Conservation (phyloP, 2,888 invertebrate species). For the Andrena flavipes region DNA sequence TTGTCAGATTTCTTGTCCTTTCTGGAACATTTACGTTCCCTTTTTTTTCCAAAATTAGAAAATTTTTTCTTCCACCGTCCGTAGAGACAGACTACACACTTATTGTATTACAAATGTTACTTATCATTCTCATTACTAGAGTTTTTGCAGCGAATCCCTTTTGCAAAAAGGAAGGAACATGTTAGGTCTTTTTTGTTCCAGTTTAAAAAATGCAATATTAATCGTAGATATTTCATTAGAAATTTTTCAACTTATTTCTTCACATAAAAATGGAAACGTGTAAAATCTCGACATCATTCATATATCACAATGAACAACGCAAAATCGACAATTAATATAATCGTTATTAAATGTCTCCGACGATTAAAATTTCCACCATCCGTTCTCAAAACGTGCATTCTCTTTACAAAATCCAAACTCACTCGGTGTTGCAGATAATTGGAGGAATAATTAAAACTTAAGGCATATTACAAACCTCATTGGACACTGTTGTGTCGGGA, state of each 20-base stretch:
- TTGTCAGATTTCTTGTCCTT: too few relatives aligned
- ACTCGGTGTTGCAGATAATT: background rate
- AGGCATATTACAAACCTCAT: background rate
- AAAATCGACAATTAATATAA: background rate
- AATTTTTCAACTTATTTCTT: background rate
- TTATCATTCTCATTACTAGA: too few relatives aligned
- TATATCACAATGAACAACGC: background rate
- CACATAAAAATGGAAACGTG: background rate
- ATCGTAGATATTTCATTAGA: background rate
- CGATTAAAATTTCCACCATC: background rate
- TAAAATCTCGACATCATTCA: too few relatives aligned
- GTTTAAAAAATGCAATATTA: background rate
- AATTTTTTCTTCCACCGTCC: too few relatives aligned
- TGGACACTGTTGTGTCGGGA: background rate
- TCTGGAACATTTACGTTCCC: too few relatives aligned
- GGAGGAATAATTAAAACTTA: background rate
- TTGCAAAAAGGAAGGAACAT: too few relatives aligned
- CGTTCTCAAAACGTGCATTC: background rate
- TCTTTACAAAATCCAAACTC: background rate
- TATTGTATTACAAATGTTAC: too few relatives aligned
- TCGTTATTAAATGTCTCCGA: background rate
- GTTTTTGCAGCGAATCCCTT: too few relatives aligned
- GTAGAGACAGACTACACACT: too few relatives aligned
- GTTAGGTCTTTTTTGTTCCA: background rate
- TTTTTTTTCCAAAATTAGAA: too few relatives aligned